phyloP scores from a whole-genome alignment of 2,797 vertebrate species.

The Acanthis flammea region DNA sequence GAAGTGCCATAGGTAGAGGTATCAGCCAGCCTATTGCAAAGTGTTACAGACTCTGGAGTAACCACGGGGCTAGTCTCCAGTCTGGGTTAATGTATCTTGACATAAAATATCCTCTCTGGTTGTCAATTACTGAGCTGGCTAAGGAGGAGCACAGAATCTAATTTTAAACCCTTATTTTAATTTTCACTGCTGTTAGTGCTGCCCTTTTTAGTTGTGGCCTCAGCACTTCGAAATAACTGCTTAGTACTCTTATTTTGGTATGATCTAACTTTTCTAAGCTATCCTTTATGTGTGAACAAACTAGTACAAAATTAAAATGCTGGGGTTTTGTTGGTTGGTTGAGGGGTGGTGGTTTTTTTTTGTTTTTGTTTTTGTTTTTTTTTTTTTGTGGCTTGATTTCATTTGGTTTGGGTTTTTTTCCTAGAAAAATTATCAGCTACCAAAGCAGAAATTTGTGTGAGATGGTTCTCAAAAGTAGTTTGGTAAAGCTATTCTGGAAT shows the following conservation, averaged over 20 bases:
- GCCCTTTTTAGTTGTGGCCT: background rate
- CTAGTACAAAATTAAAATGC: background rate
- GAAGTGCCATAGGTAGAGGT: background rate
- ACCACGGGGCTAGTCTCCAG: background rate
- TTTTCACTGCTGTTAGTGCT: background rate
- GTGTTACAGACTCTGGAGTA: background rate
- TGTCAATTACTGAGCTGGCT: background rate
- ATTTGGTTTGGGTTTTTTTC: background rate
- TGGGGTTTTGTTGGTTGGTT: background rate
- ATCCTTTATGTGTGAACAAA: background rate
- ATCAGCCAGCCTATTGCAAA: background rate
- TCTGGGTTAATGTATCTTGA: background rate
- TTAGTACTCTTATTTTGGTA: background rate
- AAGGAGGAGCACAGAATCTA: background rate
- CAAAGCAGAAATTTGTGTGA: background rate
- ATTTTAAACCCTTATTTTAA: background rate
- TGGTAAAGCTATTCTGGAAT: background rate
- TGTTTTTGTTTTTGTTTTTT: too few relatives aligned
- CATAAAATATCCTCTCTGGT: background rate
- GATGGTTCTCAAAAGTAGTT: background rate
- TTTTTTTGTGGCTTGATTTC: background rate
- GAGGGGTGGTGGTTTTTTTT: too few relatives aligned
- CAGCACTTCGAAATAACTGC: background rate
- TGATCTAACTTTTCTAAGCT: background rate
- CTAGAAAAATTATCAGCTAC: background rate